A percentile compares a stretch with the other conserved stretches of the same genome.
These are phyloP conservation scores for Mareca strepera DNA, from an alignment of 2,797 vertebrate species.

Conservation along the genomic window DNA sequence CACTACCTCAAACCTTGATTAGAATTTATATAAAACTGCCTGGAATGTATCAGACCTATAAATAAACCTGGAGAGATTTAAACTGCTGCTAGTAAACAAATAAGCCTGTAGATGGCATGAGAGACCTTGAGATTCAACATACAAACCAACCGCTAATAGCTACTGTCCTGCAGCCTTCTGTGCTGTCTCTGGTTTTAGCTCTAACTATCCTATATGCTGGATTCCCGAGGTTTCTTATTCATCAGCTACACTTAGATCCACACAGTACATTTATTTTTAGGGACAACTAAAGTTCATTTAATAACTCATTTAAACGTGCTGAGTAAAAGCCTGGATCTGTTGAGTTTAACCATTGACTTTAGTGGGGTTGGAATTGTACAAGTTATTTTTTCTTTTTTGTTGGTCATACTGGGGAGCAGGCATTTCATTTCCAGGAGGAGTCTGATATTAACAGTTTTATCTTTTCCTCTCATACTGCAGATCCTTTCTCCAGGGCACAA, in stretches of 20 bases:
- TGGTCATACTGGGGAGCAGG: background rate
- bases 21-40: constrained; percentile 2
- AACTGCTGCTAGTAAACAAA: background rate
- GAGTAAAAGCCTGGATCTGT: constrained; percentile 56
- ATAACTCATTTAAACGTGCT: constrained; percentile 61
- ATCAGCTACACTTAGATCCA: constrained; percentile 53
- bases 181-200: constrained; percentile 9
- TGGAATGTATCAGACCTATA: background rate
- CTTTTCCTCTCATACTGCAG: background rate
- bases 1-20: background rate
- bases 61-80: background rate
- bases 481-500: constrained; percentile 24
- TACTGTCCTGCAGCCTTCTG: background rate
- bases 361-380: background rate
- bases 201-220: constrained; percentile 33
- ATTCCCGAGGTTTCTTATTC: constrained; percentile 61
- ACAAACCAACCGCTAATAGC: background rate
- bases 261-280: constrained; percentile 67
- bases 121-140: constrained; percentile 37
- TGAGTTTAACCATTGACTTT: constrained; percentile 45
- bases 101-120: constrained; percentile 78
- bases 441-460: constrained; percentile 14
- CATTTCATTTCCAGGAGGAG: constrained; percentile 52
- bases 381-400: constrained; percentile 1
- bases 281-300: constrained; percentile 58